A percentile compares a stretch with the other conserved stretches of the same genome.
Evolutionary conservation across 2,888 invertebrate species (phyloP).

Genomic region (Leuctra nigra): DNA sequence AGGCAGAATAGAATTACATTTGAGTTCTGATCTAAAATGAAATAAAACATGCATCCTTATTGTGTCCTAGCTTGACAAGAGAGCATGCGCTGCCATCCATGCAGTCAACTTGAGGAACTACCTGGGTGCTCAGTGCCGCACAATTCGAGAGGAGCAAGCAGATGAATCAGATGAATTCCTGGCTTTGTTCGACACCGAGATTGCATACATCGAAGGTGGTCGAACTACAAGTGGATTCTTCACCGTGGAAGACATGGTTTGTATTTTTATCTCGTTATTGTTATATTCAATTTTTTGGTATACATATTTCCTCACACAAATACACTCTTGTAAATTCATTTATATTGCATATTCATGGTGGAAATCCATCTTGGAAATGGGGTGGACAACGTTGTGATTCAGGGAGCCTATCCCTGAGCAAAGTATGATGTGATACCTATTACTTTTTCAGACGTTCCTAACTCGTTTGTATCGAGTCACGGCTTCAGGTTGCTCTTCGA

Average conservation of each 20-base stretch:
- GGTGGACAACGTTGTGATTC: too few relatives aligned
- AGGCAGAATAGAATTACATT: too few relatives aligned
- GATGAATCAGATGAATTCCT: conserved; percentile 97
- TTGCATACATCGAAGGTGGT: conserved; percentile 96
- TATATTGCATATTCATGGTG: too few relatives aligned
- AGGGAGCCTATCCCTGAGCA: too few relatives aligned
- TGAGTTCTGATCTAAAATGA: not conserved
- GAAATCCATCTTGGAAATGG: too few relatives aligned
- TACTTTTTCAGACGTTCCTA: conserved; percentile 59
- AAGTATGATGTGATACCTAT: too few relatives aligned
- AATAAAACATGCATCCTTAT: not conserved
- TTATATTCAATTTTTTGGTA: not conserved
- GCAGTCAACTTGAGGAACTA: conserved; percentile 96
- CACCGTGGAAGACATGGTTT: conserved; percentile 85
- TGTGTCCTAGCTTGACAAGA: conserved; percentile 70
- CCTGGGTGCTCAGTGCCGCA: conserved; percentile 88
- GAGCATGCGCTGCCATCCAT: conserved; percentile 96
- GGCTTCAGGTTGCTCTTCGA: conserved; percentile 68
- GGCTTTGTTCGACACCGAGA: conserved; percentile 79
- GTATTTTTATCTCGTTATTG: too few relatives aligned
- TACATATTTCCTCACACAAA: too few relatives aligned
- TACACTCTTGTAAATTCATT: too few relatives aligned
- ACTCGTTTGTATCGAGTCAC: conserved; percentile 84
- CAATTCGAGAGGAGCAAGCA: conserved; percentile 92
- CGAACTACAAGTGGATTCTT: conserved; percentile 95